phyloP scores from a whole-genome alignment of 2,797 vertebrate species.

The Protonibea diacanthus region DNA sequence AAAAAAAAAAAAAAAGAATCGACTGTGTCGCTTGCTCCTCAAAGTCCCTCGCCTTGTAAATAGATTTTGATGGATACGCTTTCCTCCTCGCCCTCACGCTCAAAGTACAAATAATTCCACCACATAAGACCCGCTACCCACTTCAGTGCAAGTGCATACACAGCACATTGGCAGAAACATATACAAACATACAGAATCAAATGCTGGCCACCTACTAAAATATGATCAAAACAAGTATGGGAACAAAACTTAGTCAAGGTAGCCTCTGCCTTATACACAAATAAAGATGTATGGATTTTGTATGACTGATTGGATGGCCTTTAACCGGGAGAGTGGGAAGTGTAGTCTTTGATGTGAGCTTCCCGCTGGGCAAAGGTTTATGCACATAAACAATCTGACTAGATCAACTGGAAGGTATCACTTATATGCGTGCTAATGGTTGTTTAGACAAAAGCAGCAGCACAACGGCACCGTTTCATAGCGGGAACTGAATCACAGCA shows the following conservation, averaged over 20 bases:
- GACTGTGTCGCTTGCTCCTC: conserved; percentile 75
- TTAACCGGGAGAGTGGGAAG: conserved; percentile 61
- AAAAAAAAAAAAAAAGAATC: conserved; percentile 69
- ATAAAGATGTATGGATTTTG: conserved; percentile 60
- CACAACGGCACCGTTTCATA: not conserved
- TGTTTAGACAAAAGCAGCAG: conserved; percentile 40
- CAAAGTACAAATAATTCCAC: conserved; percentile 73
- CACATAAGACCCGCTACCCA: conserved; percentile 62
- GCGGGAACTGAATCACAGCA: conserved; percentile 4
- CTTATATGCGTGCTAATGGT: conserved; percentile 31
- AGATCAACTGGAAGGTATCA: conserved; percentile 42
- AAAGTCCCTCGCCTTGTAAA: conserved; percentile 81
- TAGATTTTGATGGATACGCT: conserved; percentile 82
- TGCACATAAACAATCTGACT: conserved; percentile 59
- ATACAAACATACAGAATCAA: conserved; percentile 60
- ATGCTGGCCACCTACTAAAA: conserved; percentile 54
- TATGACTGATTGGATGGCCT: conserved; percentile 60
- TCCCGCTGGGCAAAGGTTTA: conserved; percentile 63
- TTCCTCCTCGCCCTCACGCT: conserved; percentile 72
- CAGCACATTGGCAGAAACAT: conserved; percentile 55
- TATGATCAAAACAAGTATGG: conserved; percentile 67
- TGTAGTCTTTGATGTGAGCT: conserved; percentile 63
- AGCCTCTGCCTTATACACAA: conserved; percentile 35
- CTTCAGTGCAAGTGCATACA: conserved; percentile 49
- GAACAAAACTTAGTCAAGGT: conserved; percentile 57